Conservation (phyloP, 2,888 invertebrate species). For the Conops quadrifasciatus region DNA sequence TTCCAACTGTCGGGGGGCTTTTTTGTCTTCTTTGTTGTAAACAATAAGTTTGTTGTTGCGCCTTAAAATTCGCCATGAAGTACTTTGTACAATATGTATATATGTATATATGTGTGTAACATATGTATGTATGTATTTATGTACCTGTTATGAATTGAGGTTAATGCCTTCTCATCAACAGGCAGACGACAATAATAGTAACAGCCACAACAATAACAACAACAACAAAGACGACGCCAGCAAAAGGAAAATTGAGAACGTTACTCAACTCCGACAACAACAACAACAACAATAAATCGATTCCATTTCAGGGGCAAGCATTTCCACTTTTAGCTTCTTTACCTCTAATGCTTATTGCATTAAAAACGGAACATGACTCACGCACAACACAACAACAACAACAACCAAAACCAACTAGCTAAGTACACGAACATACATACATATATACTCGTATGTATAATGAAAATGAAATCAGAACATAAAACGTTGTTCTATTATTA, state of each 20-base stretch:
- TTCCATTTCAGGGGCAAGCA: conserved; percentile 29
- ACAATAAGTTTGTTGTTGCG: not conserved
- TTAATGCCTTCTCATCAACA: conserved; percentile 23
- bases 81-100: too few species aligned
- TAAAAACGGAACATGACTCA: conserved; percentile 23
- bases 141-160: conserved; percentile 16
- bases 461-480: conserved; percentile 18
- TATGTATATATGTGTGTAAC: too few species aligned
- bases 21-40: not conserved
- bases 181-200: not conserved
- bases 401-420: conserved; percentile 3
- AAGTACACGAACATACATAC: too few species aligned
- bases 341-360: not conserved
- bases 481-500: too few species aligned
- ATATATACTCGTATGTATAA: conserved; percentile 8
- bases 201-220: conserved; percentile 1
- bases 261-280: not conserved
- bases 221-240: not conserved
- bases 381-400: not conserved
- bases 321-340: conserved; percentile 10
- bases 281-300: conserved; percentile 10
- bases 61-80: too few species aligned
- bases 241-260: conserved; percentile 13
- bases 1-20: not conserved
- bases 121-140: too few species aligned